Conservation (phyloP, 2,888 invertebrate species). For the Lycaena phlaeas region DNA sequence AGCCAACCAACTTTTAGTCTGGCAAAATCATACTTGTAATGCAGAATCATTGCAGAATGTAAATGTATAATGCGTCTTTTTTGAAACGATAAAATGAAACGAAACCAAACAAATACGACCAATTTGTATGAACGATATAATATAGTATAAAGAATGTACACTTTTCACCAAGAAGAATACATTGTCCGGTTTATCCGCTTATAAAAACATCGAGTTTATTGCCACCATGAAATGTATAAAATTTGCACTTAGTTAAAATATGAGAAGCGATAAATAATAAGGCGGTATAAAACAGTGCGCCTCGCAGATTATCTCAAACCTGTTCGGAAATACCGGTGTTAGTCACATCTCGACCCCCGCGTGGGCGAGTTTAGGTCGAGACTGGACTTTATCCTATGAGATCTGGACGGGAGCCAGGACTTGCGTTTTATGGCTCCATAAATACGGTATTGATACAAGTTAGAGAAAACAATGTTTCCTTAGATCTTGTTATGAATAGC, state of each 20-base stretch:
- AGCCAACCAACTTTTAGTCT: too few species aligned
- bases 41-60: too few species aligned
- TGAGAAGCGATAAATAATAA: slow-evolving; percentile 30
- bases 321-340: slow-evolving; percentile 46
- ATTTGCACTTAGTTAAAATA: slow-evolving; percentile 17
- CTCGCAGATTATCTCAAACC: slow-evolving; percentile 22
- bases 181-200: too few species aligned
- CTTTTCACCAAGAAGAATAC: too few species aligned
- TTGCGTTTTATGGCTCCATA: slow-evolving; percentile 4
- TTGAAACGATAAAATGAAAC: too few species aligned
- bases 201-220: neutral
- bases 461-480: slow-evolving; percentile 4
- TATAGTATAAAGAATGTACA: too few species aligned
- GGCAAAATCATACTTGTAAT: too few species aligned
- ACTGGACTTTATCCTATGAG: slow-evolving; percentile 10
- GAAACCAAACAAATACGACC: too few species aligned
- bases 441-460: slow-evolving; percentile 1
- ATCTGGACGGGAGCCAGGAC: slow-evolving; percentile 11
- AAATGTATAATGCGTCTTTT: too few species aligned
- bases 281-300: slow-evolving; percentile 29
- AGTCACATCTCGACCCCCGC: slow-evolving; percentile 46
- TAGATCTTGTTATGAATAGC: slow-evolving; percentile 5
- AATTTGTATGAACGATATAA: too few species aligned
- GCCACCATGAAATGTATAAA: slow-evolving; percentile 12
- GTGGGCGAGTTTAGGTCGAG: slow-evolving; percentile 32